These are phyloP conservation scores for Malurus leucopterus DNA, from an alignment of 2,797 vertebrate species.

Conservation along the genomic window DNA sequence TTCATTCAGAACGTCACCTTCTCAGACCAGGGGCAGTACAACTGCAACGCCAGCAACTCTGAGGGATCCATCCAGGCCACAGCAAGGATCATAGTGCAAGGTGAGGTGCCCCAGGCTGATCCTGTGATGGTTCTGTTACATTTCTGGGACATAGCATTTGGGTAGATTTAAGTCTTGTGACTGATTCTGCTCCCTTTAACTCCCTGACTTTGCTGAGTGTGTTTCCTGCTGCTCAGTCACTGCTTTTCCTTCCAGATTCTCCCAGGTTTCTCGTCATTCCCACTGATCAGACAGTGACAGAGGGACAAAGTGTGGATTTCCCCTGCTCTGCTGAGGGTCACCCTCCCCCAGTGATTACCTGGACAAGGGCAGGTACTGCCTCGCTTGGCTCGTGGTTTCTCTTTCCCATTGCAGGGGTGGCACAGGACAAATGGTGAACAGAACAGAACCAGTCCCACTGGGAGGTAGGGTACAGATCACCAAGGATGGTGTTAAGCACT, in stretches of 20 bases:
- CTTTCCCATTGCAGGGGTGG: background rate
- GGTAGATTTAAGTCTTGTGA: background rate
- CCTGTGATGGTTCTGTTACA: background rate
- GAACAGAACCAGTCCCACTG: background rate
- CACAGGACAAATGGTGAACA: background rate
- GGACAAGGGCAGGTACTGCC: constrained; percentile 69
- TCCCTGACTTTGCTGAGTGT: background rate
- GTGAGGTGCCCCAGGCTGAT: background rate
- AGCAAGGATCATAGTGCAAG: constrained; percentile 70
- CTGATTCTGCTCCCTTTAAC: background rate
- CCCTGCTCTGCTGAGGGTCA: constrained; percentile 66
- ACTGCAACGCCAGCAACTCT: constrained; percentile 66
- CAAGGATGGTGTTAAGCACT: background rate
- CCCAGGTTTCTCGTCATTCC: constrained; percentile 62
- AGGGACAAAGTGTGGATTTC: constrained; percentile 68
- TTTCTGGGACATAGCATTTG: background rate
- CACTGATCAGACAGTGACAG: constrained; percentile 61
- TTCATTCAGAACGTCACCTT: constrained; percentile 71
- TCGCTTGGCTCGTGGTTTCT: fast-evolving
- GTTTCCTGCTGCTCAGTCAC: background rate
- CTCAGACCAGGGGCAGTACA: constrained; percentile 65
- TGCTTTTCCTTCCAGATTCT: constrained; percentile 43
- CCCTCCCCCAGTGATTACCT: constrained; percentile 64
- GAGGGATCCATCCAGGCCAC: constrained; percentile 66
- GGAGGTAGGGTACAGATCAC: background rate